These are phyloP conservation scores for Rotaria sp. DNA, from an alignment of 2,888 invertebrate genomes.

Conservation along the genomic window DNA sequence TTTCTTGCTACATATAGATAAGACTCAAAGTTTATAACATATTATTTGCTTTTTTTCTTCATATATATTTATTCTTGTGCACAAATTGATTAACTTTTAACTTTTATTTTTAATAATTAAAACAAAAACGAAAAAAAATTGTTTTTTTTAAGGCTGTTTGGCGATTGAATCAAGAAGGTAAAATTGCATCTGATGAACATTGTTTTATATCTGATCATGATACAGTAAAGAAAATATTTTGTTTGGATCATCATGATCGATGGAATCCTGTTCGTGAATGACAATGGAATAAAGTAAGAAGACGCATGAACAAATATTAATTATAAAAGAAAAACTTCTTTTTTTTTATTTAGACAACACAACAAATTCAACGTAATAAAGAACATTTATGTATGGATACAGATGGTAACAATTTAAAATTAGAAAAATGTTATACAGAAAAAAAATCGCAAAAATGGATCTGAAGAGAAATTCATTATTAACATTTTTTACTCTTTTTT, in stretches of 20 bases:
- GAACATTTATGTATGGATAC: conserved; percentile 47
- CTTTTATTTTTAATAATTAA: too few relatives aligned
- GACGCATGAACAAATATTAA: too few relatives aligned
- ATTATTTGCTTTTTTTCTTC: too few relatives aligned
- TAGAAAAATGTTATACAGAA: conserved; percentile 74
- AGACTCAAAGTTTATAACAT: too few relatives aligned
- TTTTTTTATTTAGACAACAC: conserved; percentile 38
- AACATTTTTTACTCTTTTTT: too few relatives aligned
- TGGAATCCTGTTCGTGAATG: conserved; percentile 68
- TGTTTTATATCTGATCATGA: conserved; percentile 77
- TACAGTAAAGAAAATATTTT: conserved; percentile 76
- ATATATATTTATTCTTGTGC: too few relatives aligned
- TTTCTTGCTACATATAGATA: too few relatives aligned
- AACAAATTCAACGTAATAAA: conserved; percentile 45
- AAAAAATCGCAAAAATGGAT: conserved; percentile 82
- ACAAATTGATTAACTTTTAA: too few relatives aligned
- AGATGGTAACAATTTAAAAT: conserved; percentile 62
- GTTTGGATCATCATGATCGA: conserved; percentile 83
- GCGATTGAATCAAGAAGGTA: conserved; percentile 57
- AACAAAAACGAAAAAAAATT: too few relatives aligned
- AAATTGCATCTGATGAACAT: conserved; percentile 86
- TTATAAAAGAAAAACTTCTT: too few relatives aligned
- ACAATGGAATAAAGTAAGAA: conserved; percentile 70
- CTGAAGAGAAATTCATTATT: conserved; percentile 64
- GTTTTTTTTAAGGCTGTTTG: not conserved